Percentiles rank a stretch among this genome's conserved stretches.
These are phyloP conservation scores for Mionectes macconnelli DNA, from an alignment of 2,113 vertebrate genomes.

Conservation along the genomic window DNA sequence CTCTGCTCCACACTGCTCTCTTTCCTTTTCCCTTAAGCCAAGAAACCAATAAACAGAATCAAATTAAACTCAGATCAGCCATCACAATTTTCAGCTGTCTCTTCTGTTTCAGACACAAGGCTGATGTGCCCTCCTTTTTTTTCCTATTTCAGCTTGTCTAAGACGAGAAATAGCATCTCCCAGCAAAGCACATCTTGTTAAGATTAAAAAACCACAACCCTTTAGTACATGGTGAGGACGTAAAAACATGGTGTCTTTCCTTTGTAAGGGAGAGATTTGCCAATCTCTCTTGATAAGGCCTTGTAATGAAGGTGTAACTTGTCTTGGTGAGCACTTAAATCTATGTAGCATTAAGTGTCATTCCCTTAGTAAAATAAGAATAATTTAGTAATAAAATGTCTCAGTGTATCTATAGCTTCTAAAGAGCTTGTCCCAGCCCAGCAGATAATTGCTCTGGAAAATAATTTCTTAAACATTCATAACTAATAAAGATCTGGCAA, in stretches of 20 bases:
- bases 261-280: not conserved
- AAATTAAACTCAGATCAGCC: not conserved
- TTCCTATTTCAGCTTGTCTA: not conserved
- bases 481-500: not conserved
- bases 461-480: not conserved
- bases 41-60: not conserved
- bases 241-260: not conserved
- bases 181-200: not conserved
- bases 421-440: not conserved
- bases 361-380: not conserved
- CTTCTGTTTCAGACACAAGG: not conserved
- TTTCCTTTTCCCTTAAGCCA: not conserved
- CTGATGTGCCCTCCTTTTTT: not conserved
- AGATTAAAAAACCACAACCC: not conserved
- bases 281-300: not conserved
- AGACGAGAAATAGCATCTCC: not conserved
- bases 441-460: not conserved
- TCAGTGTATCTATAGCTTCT: not conserved
- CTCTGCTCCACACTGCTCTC: not conserved
- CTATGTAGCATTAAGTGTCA: not conserved
- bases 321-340: not conserved
- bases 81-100: not conserved
- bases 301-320: not conserved
- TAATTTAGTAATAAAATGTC: not conserved
- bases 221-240: not conserved